Base-by-base conservation (phyloP, 2,113 vertebrate species). In the Psophia crepitans region DNA sequence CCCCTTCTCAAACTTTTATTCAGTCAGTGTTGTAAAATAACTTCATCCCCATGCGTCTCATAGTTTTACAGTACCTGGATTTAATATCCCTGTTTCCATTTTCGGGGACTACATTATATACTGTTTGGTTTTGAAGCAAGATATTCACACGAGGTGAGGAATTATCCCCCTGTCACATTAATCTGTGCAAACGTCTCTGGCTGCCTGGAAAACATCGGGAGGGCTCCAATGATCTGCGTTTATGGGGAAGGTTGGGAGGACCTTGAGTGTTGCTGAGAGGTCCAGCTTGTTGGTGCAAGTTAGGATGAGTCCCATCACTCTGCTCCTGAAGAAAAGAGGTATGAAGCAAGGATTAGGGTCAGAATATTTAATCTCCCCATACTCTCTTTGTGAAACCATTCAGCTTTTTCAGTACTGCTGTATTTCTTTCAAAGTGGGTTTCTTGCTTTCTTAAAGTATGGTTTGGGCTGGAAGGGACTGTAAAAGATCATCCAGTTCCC, bases 81-180 rank as follows among this genome's bases (percentile, higher is more conserved):
- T 89, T 87, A 63, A 63, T 68, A 76, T 33, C 12, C 4, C 11
- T 11, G 3, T 41, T 83, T 51, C 28, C 17, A 12, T 57, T 81
- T 53, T 57, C 0, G 0, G 28, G 24, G 33, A 8, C 21, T 68
- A 3, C 8, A 2, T 32, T 44, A 16, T n/a, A 11, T 33, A 33
- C 6, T 33, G 20, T 51, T 92, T 48, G 65, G 12, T 24, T 89
- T 64, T 23, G 57, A 46, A 57, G 57, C 0, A 6, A 44, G 46
- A 30, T 9, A 20, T 35, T 27, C 27, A 14, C 2, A 2, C 0
- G 2, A 63, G 35, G 33, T 0, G 1, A 63, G 63, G 48, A 23
- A 49, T 80, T 73, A 11, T 49, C 64, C 24, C 63, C 32, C 53
- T 1, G 2, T 37, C 19, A 28, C 43, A 3, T 26, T 69, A 48